Evolutionary conservation across 1,140 invertebrate species (phyloP), one percentile per base, ranked within the genome.

Genomic region (Trichomalopsis sarcophagae): DNA sequence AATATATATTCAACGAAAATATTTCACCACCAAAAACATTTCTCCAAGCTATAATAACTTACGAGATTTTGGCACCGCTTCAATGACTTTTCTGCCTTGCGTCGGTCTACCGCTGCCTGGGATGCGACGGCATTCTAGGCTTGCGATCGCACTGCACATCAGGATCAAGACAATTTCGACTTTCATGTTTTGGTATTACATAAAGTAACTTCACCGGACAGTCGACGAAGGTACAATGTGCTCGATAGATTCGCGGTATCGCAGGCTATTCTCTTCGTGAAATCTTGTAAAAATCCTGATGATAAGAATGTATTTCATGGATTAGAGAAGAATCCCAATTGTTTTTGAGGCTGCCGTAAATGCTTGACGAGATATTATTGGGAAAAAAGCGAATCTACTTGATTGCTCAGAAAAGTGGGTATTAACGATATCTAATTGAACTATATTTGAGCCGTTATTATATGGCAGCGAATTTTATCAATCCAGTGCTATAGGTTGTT

Each of bases 51-150:
- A 27, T 69, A 27, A 23, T 27, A 44, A 81, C 30, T 68, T 6
- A 81, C 79, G 66, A 69, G 2, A 2, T 69, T 81, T 44, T 13
- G 62, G 79, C 4, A 81, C 21, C 55, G 79, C 40, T 5, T 69
- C 33, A 36, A 81, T 62, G 2, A 81, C 76, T 21, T 62, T 30
- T 78, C 27, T 33, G 23, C n/a, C 76, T 17, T 55, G n/a, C 23
- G 76, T 62, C 7, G 17, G 55, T 23, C 30, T 13, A 17, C n/a
- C 36, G 13, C n/a, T 17, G 3, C 36, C 23, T n/a, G n/a, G 4
- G 2, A 23, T 3, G 40, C 44, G 21, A 13, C 9, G 40, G 17
- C 30, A 74, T 74, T 74, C 68, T 14, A 71, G 27, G 6, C 3
- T 62, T 4, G 55, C 21, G n/a, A 62, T 1, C 9, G 10, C 68